A percentile compares a stretch with the other conserved stretches of the same genome.
phyloP scores from a whole-genome alignment of 2,888 invertebrate species.

The Pristionchus mayeri region DNA sequence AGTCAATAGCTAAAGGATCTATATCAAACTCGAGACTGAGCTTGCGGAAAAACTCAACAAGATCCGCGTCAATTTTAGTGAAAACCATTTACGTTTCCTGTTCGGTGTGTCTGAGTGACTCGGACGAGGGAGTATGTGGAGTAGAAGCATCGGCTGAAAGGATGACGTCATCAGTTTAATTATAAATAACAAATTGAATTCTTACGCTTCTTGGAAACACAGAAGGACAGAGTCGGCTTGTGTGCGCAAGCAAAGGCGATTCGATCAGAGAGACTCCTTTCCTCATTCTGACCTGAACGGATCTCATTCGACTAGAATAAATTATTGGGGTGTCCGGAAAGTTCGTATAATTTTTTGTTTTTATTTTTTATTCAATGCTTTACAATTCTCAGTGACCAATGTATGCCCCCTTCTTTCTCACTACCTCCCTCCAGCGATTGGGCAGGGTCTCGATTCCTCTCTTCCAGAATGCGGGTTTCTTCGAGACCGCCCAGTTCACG shows the following conservation, averaged over 20 bases:
- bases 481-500: no score
- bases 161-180: neutral
- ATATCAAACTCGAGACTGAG: neutral
- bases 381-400: no score
- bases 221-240: slow-evolving; percentile 23
- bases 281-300: neutral
- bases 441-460: no score
- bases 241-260: slow-evolving; percentile 8
- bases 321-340: no score
- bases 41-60: neutral
- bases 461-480: no score
- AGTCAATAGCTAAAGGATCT: neutral
- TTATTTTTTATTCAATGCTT: no score
- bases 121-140: neutral
- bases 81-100: neutral
- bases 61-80: neutral
- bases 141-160: neutral
- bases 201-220: neutral
- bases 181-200: neutral
- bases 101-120: neutral
- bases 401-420: no score
- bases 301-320: neutral
- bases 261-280: neutral
- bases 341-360: no score
- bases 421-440: no score